Conservation (phyloP, 2,113 vertebrate species). For the Neopipo cinnamomea region DNA sequence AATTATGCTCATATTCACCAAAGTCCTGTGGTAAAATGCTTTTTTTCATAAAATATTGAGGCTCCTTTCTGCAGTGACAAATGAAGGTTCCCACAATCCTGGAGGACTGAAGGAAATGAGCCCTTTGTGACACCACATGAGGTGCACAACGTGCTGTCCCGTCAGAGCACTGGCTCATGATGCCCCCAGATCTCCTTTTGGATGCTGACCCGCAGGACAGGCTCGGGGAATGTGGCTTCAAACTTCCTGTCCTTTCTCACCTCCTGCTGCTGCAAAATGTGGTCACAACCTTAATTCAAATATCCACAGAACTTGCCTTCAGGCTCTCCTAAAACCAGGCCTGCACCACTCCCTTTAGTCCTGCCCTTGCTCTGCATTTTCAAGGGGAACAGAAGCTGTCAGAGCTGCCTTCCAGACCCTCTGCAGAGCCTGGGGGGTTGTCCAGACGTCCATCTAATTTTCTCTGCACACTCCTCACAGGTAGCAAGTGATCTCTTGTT, state of each 20-base stretch:
- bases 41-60: constrained; percentile 72
- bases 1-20: constrained; percentile 68
- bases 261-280: background rate
- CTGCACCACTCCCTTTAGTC: background rate
- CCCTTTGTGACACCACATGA: background rate
- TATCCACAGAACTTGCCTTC: background rate
- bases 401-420: background rate
- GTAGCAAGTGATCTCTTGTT: background rate
- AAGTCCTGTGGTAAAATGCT: constrained; percentile 53
- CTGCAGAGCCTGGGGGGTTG: background rate
- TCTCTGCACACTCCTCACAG: background rate
- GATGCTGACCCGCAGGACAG: background rate
- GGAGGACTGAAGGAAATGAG: background rate
- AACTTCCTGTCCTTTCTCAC: background rate
- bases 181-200: background rate
- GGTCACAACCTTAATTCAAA: background rate
- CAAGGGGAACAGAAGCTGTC: background rate
- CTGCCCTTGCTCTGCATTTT: background rate
- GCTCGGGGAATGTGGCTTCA: rapidly evolving
- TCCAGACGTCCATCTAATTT: rapidly evolving
- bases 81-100: constrained; percentile 1
- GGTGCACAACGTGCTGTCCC: background rate
- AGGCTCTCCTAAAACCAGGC: background rate
- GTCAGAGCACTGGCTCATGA: rapidly evolving
- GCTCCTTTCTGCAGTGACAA: constrained; percentile 58